Evolutionary conservation across 92 coral and sea anemone species (phyloP).

Genomic region (Epizoanthus ramosus): DNA sequence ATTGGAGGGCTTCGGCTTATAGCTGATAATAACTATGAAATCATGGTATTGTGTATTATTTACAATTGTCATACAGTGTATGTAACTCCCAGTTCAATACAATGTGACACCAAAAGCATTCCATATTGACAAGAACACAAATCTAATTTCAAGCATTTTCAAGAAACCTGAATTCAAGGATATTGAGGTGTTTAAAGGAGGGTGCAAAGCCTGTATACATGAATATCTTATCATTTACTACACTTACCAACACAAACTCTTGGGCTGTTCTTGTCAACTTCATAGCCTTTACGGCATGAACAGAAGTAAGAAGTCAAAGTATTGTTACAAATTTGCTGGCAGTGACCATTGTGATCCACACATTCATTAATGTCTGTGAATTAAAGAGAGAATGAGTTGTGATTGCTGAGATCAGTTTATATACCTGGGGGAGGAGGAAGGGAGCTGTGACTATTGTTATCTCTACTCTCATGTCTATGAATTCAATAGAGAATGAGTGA

Average conservation of each 20-base stretch:
- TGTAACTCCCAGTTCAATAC: no score
- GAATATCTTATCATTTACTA: neutral
- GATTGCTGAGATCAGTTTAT: no score
- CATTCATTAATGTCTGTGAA: conserved; percentile 79
- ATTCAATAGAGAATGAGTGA: neutral
- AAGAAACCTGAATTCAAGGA: no score
- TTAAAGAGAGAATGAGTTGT: neutral
- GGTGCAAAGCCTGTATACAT: neutral
- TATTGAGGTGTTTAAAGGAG: neutral
- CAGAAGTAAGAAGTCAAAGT: conserved; percentile 72
- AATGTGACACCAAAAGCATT: no score
- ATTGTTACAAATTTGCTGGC: conserved; percentile 81
- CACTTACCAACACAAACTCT: conserved; percentile 69
- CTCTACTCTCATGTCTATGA: conserved; percentile 71
- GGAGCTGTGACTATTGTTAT: conserved; percentile 71
- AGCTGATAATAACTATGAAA: no score
- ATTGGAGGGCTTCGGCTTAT: no score
- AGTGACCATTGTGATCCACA: conserved; percentile 66
- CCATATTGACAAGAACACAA: no score
- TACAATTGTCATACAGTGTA: no score
- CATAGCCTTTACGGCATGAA: conserved; percentile 77
- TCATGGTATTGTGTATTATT: no score
- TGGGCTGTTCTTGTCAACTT: conserved; percentile 50
- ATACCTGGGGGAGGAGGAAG: no score
- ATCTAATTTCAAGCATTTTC: no score